Evolutionary conservation across 2,888 invertebrate genomes (phyloP), one percentile per base, ranked within the genome.

Genomic region (Metellina segmentata): DNA sequence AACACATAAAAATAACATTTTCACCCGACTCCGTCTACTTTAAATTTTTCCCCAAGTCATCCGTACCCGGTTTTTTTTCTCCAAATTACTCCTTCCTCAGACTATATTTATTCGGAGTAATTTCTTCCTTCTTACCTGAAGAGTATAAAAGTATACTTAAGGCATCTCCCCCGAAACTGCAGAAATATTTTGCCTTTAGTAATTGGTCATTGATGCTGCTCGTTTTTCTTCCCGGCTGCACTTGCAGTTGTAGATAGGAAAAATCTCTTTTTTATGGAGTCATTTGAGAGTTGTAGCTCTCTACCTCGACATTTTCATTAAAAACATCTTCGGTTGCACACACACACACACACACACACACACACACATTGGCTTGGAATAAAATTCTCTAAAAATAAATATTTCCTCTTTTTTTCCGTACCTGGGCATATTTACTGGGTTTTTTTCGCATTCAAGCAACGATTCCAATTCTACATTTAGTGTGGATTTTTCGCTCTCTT

Each of bases 181-280:
- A 53, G 70, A 48, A 52, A 53, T 85, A 85, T 75, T 85, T 85
- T 74, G 53, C 85, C 77, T 78, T 49, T 16, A 48, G 69, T 85
- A 78, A 77, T 78, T 78, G 78, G 49, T 69, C 77, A 85, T 85
- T 85, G 85, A 85, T 69, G 49, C 20, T 19, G 61, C 6, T 48
- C 34, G 72, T 19, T 61, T 51, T 49, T 78, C 49, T 6, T 13
- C 16, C 20, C 20, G 9, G 34, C 51, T 34, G 34, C 34, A 34
- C 34, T 34, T 34, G 34, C 34, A 34, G 34, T 74, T 74, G n/a
- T n/a, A 74, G 61, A 61, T 61, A 61, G 61, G 8, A 16, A 61
- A 61, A 61, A n/a, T 34, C 77, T n/a, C 77, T 61, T 85, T 77
- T 85, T 85, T 85, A 85, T 85, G 69, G 77, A 69, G 77, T 85